Percentiles rank a stretch among this genome's conserved stretches.
Evolutionary conservation across 2,113 vertebrate species (phyloP).

Genomic region (Pholis gunnellus): DNA sequence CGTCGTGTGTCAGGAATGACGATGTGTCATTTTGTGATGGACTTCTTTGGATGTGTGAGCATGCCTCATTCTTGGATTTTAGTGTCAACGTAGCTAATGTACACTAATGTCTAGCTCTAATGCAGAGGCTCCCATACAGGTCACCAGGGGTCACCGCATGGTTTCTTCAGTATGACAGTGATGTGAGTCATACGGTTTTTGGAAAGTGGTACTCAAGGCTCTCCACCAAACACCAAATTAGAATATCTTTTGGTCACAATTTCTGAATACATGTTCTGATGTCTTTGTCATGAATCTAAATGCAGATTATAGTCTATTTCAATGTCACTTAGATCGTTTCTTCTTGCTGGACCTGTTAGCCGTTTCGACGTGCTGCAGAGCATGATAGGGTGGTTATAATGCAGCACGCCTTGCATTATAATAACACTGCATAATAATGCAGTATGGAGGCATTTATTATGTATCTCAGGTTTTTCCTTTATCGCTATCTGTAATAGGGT

Average conservation of each 20-base stretch:
- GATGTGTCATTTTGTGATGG: slow-evolving; percentile 4
- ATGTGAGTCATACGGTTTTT: background rate
- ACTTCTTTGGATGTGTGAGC: slow-evolving; percentile 16
- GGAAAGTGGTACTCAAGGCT: background rate
- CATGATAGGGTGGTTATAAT: background rate
- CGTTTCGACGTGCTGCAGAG: background rate
- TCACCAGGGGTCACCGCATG: background rate
- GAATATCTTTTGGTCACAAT: background rate
- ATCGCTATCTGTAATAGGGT: background rate
- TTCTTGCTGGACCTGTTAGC: background rate
- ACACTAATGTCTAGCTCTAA: background rate
- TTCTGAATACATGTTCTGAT: background rate
- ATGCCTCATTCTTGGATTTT: slow-evolving; percentile 4
- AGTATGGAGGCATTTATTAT: background rate
- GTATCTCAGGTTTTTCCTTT: background rate
- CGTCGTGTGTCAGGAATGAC: slow-evolving; percentile 22
- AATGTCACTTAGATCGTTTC: background rate
- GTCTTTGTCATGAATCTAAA: background rate
- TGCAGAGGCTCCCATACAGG: background rate
- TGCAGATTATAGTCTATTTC: background rate
- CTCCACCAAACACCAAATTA: background rate
- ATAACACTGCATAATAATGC: too few relatives aligned
- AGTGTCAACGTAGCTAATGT: background rate
- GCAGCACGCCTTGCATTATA: background rate
- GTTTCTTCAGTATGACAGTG: background rate